Percentiles rank a stretch among this genome's conserved stretches.
Conservation (phyloP, 2,797 vertebrate genomes). For the Xiphophorus birchmanni region DNA sequence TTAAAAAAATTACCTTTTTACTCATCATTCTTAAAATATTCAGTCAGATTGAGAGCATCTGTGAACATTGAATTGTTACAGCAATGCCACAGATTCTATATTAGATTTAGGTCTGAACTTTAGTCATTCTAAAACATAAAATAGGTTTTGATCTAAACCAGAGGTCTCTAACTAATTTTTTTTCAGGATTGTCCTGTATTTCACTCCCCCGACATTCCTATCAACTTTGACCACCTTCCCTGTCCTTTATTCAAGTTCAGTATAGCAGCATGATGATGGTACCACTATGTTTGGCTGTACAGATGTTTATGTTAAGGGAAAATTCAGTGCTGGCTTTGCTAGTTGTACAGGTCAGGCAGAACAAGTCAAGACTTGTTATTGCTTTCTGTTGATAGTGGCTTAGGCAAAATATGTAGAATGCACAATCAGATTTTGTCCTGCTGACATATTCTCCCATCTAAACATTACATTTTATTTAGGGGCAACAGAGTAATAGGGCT, state of each 20-base stretch:
- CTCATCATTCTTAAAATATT: neutral
- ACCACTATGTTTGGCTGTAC: neutral
- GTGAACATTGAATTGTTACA: neutral
- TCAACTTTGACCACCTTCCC: neutral
- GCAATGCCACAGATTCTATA: neutral
- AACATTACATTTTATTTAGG: neutral
- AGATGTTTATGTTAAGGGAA: neutral
- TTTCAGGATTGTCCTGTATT: neutral
- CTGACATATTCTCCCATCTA: neutral
- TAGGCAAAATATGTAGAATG: neutral
- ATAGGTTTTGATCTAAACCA: neutral
- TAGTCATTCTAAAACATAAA: neutral
- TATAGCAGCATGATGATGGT: neutral
- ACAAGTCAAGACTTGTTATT: neutral
- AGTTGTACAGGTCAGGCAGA: neutral
- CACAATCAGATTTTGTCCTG: neutral
- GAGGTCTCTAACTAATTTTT: neutral
- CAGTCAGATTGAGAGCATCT: neutral
- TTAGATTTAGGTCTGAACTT: neutral
- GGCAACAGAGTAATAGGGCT: neutral
- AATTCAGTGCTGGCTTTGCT: neutral
- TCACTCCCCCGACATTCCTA: neutral
- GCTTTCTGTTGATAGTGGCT: neutral
- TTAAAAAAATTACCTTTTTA: neutral
- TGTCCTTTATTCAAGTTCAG: neutral